Base-by-base conservation (phyloP, 2,113 vertebrate genomes). In the Perca schrenkii region DNA sequence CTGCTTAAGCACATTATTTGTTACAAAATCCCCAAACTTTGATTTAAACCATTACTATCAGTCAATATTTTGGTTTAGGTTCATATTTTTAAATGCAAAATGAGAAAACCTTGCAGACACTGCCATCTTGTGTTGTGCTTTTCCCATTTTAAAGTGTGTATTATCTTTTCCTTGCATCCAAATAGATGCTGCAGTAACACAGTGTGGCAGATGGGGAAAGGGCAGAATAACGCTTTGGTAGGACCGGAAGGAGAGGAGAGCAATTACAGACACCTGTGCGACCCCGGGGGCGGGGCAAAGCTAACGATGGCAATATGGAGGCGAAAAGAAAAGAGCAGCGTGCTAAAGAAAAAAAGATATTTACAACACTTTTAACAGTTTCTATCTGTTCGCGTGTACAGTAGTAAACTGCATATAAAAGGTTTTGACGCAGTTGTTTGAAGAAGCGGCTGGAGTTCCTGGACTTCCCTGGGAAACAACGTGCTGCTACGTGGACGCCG, bases 91-190 rank as follows among this genome's bases (percentile, higher is more conserved):
- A 3, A 40, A 54, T 34, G 4, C 5, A 22, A 13, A 3, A 4
- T 61, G 8, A 31, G n/a, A 31, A 70, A 70, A 0, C 5, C 17
- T 40, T 66, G 49, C 58, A 74, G 15, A 82, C 75, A 65, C 43
- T 49, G 80, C 83, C 75, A 58, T 65, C 71, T 25, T 63, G 77
- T 86, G 89, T 65, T 1, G 1, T 40, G n/a, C 2, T 6, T 12
- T 3, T 28, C 25, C 12, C 12, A 43, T 19, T 77, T 19, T 61
- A 74, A 12, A 4, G 17, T 36, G 34, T 31, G 40, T 19, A 15
- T 8, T 40, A 22, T n/a, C 0, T 50, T 34, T 53, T 31, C 8
- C 7, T 16, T 47, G 63, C 43, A 65, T n/a, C 4, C 11, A 63
- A 40, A 28, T 22, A 56, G 4, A 31, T 43, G 4, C 11, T 34